Percentiles rank a stretch among this genome's conserved stretches.
These are phyloP conservation scores for Pherbina coryleti DNA, from an alignment of 2,888 invertebrate genomes.

Conservation along the genomic window DNA sequence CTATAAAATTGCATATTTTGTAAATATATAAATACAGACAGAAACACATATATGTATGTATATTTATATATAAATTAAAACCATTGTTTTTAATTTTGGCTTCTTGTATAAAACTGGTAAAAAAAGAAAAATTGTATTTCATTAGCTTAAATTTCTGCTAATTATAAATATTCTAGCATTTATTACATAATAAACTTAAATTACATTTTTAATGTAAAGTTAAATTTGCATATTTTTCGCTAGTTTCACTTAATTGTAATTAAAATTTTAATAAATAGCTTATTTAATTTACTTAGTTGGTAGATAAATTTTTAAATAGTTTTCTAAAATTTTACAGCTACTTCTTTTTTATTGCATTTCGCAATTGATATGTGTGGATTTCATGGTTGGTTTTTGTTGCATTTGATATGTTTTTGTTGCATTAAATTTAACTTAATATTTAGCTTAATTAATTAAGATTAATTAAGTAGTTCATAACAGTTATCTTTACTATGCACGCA, in stretches of 20 bases:
- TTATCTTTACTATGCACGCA: slow-evolving; percentile 55
- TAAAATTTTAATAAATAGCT: neutral
- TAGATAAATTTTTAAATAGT: slow-evolving; percentile 10
- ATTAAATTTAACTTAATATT: slow-evolving; percentile 30
- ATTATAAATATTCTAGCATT: neutral
- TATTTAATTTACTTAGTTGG: neutral
- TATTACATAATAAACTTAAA: neutral
- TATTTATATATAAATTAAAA: neutral
- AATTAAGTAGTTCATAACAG: neutral
- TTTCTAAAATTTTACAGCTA: slow-evolving; percentile 13
- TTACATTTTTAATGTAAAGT: slow-evolving; percentile 4
- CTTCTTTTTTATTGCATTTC: slow-evolving; percentile 46
- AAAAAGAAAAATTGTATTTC: neutral
- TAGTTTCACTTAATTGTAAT: neutral
- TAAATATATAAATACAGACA: neutral
- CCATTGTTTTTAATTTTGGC: neutral
- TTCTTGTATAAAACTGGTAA: neutral
- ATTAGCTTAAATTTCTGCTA: neutral
- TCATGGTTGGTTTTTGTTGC: slow-evolving; percentile 57
- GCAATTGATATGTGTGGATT: slow-evolving; percentile 67
- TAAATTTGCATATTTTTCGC: slow-evolving; percentile 24
- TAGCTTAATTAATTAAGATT: too few species aligned
- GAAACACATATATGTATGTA: neutral
- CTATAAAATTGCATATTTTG: neutral
- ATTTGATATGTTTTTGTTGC: slow-evolving; percentile 49